These are phyloP conservation scores for Asbolus verrucosus DNA, from an alignment of 1,140 invertebrate species.

Conservation along the genomic window DNA sequence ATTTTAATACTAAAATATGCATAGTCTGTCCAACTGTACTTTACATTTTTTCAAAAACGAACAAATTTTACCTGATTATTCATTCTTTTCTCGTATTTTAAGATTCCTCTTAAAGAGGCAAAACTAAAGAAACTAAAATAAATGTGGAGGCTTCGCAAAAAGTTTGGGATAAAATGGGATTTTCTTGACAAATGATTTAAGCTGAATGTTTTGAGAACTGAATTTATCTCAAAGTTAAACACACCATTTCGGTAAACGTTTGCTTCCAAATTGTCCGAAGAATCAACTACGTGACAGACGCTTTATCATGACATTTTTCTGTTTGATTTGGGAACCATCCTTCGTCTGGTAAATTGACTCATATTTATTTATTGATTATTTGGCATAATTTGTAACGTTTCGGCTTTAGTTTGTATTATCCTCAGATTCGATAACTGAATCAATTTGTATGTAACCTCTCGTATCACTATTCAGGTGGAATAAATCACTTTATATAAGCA, in stretches of 20 bases:
- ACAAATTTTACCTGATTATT: background rate
- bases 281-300: slow-evolving; percentile 20
- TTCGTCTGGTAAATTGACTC: background rate
- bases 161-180: slow-evolving; percentile 43
- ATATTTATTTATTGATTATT: background rate
- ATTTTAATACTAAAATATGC: no score
- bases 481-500: no score
- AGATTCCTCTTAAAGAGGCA: background rate
- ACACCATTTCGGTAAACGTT: slow-evolving; percentile 31
- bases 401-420: slow-evolving; percentile 3
- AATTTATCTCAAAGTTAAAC: slow-evolving; percentile 43
- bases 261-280: slow-evolving; percentile 31
- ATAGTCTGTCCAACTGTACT: no score
- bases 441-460: no score
- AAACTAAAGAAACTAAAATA: slow-evolving; percentile 31
- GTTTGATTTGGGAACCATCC: no score
- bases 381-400: background rate
- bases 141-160: slow-evolving; percentile 33
- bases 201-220: slow-evolving; percentile 43
- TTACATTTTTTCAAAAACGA: no score
- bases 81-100: background rate
- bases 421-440: no score
- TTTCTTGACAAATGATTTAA: slow-evolving; percentile 44
- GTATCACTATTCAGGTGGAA: no score
- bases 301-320: slow-evolving; percentile 22